A percentile compares a stretch with the other conserved stretches of the same genome.
Evolutionary conservation across 2,113 vertebrate species (phyloP).

Genomic region (Coregonus clupeaformis): DNA sequence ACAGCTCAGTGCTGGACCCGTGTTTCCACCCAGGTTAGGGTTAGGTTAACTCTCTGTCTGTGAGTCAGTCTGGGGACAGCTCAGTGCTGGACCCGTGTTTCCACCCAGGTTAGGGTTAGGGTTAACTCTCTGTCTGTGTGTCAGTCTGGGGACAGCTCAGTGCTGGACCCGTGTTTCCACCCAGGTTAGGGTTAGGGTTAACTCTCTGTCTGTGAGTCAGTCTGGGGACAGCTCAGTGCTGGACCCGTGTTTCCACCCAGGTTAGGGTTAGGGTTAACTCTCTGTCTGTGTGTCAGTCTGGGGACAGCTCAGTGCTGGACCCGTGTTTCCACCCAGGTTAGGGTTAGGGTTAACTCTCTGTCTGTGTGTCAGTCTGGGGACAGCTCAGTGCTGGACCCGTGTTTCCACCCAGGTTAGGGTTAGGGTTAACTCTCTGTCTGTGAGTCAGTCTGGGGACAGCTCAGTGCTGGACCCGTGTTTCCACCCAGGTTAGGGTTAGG

Average conservation of each 20-base stretch:
- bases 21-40: conserved; percentile 89
- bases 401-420: conserved; percentile 87
- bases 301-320: conserved; percentile 60
- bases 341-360: too few species aligned
- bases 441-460: conserved; percentile 48
- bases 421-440: too few species aligned
- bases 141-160: conserved; percentile 45
- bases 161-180: conserved; percentile 87
- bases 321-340: conserved; percentile 89
- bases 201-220: conserved; percentile 57
- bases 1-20: conserved; percentile 69
- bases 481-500: conserved; percentile 83
- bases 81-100: conserved; percentile 83
- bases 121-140: conserved; percentile 41
- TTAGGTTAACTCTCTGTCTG: too few species aligned
- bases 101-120: conserved; percentile 83
- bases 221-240: conserved; percentile 41
- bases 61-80: conserved; percentile 48
- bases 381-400: conserved; percentile 74
- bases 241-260: conserved; percentile 87
- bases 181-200: too few species aligned
- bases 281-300: conserved; percentile 54
- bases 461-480: conserved; percentile 83
- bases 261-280: too few species aligned
- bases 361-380: conserved; percentile 53